Evolutionary conservation across 2,113 vertebrate species (phyloP).

Genomic region (Phaethon lepturus): DNA sequence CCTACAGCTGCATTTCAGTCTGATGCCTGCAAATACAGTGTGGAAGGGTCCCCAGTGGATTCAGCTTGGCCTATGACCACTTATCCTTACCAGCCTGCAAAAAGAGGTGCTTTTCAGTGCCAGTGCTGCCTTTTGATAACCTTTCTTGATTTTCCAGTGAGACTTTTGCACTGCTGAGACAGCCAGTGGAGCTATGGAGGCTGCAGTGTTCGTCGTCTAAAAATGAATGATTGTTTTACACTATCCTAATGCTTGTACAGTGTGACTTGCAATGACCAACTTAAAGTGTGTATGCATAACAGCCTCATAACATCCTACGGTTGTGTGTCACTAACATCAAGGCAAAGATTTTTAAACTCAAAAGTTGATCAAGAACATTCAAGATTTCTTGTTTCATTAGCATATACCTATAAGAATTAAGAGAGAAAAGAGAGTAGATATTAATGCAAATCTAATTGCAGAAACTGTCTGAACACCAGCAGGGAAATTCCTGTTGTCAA

Average conservation of each 20-base stretch:
- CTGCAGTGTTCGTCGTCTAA: background rate
- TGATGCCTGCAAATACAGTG: background rate
- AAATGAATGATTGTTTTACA: background rate
- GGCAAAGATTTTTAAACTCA: background rate
- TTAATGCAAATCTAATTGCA: slow-evolving; percentile 2
- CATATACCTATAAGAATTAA: background rate
- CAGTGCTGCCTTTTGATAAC: background rate
- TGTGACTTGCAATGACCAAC: background rate
- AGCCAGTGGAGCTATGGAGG: background rate
- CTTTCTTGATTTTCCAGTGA: background rate
- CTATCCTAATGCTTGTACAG: background rate
- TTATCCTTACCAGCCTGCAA: background rate
- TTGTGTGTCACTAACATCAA: background rate
- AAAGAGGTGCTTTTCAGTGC: background rate
- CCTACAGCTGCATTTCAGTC: background rate
- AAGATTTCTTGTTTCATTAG: background rate
- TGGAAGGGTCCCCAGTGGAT: background rate
- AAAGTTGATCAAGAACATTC: background rate
- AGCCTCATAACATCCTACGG: background rate
- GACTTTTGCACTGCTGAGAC: background rate
- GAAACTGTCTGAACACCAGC: slow-evolving; percentile 5
- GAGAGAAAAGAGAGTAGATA: background rate
- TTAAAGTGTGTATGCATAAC: background rate
- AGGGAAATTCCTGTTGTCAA: slow-evolving; percentile 31
- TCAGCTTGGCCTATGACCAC: accelerated